Conservation (phyloP, 2,113 vertebrate species). For the Alouatta palliata region DNA sequence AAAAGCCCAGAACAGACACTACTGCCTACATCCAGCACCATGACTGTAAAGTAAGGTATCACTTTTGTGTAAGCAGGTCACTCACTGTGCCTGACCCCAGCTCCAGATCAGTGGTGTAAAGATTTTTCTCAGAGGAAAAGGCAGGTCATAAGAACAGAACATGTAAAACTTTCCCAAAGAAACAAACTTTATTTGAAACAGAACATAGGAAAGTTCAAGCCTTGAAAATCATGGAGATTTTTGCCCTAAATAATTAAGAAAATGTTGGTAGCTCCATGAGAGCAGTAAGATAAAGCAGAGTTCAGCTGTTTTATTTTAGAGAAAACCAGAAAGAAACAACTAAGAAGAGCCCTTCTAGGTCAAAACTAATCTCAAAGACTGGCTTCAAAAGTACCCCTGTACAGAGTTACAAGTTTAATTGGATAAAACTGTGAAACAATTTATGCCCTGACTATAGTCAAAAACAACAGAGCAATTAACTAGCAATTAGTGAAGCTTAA, state of each 20-base stretch:
- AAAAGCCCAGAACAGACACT: background rate
- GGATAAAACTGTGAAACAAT: background rate
- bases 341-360: background rate
- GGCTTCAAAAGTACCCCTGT: background rate
- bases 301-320: background rate
- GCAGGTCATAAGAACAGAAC: background rate
- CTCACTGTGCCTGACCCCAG: accelerated
- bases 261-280: background rate
- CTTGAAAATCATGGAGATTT: background rate
- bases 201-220: background rate
- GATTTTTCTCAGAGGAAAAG: background rate
- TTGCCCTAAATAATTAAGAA: background rate
- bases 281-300: background rate
- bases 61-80: background rate
- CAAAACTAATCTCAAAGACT: background rate
- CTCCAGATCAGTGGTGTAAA: background rate
- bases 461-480: background rate
- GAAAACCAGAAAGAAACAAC: background rate
- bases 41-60: background rate
- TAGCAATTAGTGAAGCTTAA: background rate
- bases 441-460: background rate
- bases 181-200: background rate
- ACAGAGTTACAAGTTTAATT: background rate
- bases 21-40: background rate
- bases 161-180: background rate